Evolutionary conservation across 1,140 invertebrate species (phyloP), one percentile per base, ranked within the genome.

Genomic region (Druon quercuslanigerum): DNA sequence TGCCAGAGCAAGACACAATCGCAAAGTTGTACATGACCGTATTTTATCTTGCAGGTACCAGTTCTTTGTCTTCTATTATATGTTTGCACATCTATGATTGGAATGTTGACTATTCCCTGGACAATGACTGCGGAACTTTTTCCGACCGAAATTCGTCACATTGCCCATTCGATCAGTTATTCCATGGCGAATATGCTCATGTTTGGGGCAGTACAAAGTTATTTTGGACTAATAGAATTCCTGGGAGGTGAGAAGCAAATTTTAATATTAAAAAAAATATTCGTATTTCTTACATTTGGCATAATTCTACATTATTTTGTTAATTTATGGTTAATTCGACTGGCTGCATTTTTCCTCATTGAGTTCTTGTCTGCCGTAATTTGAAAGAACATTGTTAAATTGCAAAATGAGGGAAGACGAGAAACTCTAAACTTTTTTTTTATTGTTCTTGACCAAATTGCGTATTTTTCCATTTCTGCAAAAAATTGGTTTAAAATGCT

Each of bases 61-160:
- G 89, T 92, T 4, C 25, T 90, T 0, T 92, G 91, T 75, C 80
- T 93, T 9, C 66, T 94, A 66, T 76, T 93, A 0, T 93, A 93
- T 77, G 93, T 94, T 11, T 91, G 92, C 33, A 90, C 92, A 0
- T 92, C 92, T 17, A 93, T 93, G 89, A 88, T 93, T 16, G 93
- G 93, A 4, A 85, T 94, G 80, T 82, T 94, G 17, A 92, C 91
- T 2, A 93, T 94, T 40, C 93, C 93, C 0, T 94, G 93, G 92
- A 94, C 93, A 14, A 92, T 94, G 92, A 93, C 92, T 5, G 93
- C 93, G 0, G 93, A 94, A 86, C 82, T 94, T 13, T 94, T 93
- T 76, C 93, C 93, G 0, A 88, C 92, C 0, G 93, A 94, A 75
- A 93, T 94, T n/a, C 88, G 93, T 14, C 93, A 93, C 12, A 88